Base-by-base conservation (phyloP, 2,888 invertebrate species). In the Amiota mariae region DNA sequence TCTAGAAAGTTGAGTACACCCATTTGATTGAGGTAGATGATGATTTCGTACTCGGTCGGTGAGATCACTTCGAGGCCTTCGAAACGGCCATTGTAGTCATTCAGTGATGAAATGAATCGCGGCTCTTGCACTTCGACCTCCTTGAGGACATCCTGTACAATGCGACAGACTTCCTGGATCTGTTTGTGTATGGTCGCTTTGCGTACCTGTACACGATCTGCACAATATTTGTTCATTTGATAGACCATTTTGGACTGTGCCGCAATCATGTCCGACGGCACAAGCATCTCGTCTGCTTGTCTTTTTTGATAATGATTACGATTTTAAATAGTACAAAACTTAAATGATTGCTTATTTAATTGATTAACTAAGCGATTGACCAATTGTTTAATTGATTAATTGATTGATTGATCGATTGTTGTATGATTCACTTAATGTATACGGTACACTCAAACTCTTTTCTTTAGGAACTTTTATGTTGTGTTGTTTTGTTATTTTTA, bases 1-100 rank as follows among this genome's bases (percentile, higher is more conserved):
- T 98, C 98, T 71, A 98, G 98, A 89, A 98, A 98, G 90, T 98
- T 98, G 85, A 98, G 93, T n/a, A 98, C 98, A 1, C 98, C 98
- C 98, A 98, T 98, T 91, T 98, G 98, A 90, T 98, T 98, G 76
- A 98, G 92, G 89, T 97, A 98, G 81, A 98, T 94, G 80, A 98
- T 95, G 76, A 98, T 97, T 91, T 98, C 98, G 90, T 97, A 98
- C 90, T 98, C 98, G 78, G 94, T 94, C 70, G 98, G 97, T 13
- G 98, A 97, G 79, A 97, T 94, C 70, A 98, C 98, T 88, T 97
- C 96, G 74, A 98, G 92, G 8, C 98, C 98, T 87, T 98, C 98
- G 91, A 94, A 98, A 24, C 97, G 93, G 20, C 96, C 96, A 87
- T 96, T 96, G 90, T 95, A 95, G 87, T 96, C 96, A 78, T 95